phyloP scores from a whole-genome alignment of 2,113 vertebrate species.

The Xenopus laevis region DNA sequence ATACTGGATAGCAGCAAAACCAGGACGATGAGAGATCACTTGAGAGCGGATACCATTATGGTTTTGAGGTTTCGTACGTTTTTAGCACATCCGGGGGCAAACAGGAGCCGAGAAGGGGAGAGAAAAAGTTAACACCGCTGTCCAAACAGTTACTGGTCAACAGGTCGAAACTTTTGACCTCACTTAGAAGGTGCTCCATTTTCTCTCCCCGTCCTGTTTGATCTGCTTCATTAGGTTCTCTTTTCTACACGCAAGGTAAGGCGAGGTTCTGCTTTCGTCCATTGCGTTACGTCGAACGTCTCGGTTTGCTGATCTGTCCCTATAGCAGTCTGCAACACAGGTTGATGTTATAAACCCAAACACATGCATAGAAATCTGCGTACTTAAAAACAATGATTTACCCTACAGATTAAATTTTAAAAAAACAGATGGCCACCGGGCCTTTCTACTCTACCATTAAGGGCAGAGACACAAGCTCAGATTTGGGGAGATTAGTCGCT shows the following conservation, averaged over 20 bases:
- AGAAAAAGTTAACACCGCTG: slow-evolving; percentile 33
- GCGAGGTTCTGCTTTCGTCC: slow-evolving; percentile 18
- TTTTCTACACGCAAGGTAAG: slow-evolving; percentile 35
- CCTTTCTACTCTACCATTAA: too few relatives aligned
- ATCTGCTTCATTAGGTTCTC: slow-evolving; percentile 36
- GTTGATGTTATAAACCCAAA: slow-evolving; percentile 30
- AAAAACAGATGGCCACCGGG: too few relatives aligned
- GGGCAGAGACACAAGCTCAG: too few relatives aligned
- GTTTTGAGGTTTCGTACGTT: neutral
- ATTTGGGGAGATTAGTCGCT: too few relatives aligned
- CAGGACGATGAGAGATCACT: neutral
- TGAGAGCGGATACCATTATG: neutral
- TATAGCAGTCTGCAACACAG: slow-evolving; percentile 38
- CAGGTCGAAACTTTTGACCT: neutral
- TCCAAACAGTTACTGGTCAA: neutral
- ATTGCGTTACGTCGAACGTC: slow-evolving; percentile 8
- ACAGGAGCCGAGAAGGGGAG: slow-evolving; percentile 13
- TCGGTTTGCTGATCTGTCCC: slow-evolving; percentile 28
- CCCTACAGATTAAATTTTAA: too few relatives aligned
- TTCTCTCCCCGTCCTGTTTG: slow-evolving; percentile 39
- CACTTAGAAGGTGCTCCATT: slow-evolving; percentile 38
- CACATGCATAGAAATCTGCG: neutral
- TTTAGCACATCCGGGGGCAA: neutral
- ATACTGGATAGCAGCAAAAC: neutral
- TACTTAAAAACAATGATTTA: neutral